Conservation (phyloP, 2,797 vertebrate genomes). For the Gobionotothen gibberifrons region DNA sequence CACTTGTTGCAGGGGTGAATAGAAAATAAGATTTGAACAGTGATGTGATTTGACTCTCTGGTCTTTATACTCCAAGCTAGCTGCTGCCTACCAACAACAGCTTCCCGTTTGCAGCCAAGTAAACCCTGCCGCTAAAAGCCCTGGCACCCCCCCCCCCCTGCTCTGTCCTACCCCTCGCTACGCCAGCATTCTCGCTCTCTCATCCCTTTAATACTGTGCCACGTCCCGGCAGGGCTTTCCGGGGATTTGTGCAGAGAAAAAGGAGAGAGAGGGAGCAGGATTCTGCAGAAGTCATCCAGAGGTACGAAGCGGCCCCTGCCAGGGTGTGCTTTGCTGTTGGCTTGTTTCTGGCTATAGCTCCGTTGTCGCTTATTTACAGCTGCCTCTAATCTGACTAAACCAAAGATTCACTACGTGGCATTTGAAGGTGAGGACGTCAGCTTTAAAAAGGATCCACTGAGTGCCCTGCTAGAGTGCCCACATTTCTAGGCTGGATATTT, state of each 20-base stretch:
- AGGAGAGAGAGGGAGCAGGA: constrained; percentile 91
- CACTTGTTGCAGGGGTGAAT: constrained; percentile 31
- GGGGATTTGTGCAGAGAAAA: constrained; percentile 93
- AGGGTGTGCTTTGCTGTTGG: constrained; percentile 34
- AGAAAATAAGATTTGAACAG: constrained; percentile 31
- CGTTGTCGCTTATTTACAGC: constrained; percentile 48
- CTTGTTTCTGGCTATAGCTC: constrained; percentile 34
- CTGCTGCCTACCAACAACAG: constrained; percentile 47
- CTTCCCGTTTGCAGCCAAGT: constrained; percentile 50
- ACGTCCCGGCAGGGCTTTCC: constrained; percentile 92
- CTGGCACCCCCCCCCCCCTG: constrained; percentile 43
- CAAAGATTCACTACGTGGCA: constrained; percentile 45
- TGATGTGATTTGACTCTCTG: constrained; percentile 36
- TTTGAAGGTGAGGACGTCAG: constrained; percentile 44
- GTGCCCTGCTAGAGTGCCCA: constrained; percentile 12
- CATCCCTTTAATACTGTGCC: constrained; percentile 78
- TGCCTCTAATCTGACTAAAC: constrained; percentile 54
- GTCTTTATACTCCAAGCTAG: constrained; percentile 44
- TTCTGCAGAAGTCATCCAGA: constrained; percentile 90
- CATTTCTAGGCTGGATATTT: constrained; percentile 27
- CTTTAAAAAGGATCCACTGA: constrained; percentile 36
- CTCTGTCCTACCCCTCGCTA: constrained; percentile 57
- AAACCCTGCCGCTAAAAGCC: constrained; percentile 65
- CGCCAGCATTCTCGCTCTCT: constrained; percentile 65
- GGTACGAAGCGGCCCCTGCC: constrained; percentile 82